A percentile compares a stretch with the other conserved stretches of the same genome.
These are phyloP conservation scores for Microplitis mediator DNA, from an alignment of 1,140 invertebrate genomes.

Conservation along the genomic window DNA sequence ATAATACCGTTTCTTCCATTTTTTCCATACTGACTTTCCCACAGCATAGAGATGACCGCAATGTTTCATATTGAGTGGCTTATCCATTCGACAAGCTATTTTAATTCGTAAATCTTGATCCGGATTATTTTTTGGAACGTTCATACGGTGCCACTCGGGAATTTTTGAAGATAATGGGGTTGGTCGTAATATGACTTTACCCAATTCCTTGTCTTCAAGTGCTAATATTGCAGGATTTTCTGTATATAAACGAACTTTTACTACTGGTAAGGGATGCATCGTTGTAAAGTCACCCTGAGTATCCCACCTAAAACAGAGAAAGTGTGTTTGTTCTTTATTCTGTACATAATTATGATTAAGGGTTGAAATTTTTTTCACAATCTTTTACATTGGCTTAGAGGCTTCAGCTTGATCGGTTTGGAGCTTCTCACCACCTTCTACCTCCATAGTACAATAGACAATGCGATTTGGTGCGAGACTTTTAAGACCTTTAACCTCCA, in stretches of 20 bases:
- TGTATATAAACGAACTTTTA: conserved; percentile 97
- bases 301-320: conserved; percentile 76
- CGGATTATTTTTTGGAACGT: conserved; percentile 88
- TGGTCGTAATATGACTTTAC: conserved; percentile 89
- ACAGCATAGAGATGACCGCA: conserved; percentile 89
- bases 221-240: conserved; percentile 97
- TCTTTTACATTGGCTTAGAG: conserved; percentile 91
- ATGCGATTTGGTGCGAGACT: conserved; percentile 95
- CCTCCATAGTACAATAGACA: conserved; percentile 99
- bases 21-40: conserved; percentile 98
- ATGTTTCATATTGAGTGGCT: conserved; percentile 99
- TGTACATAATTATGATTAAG: not conserved
- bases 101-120: conserved; percentile 97
- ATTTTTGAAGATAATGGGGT: conserved; percentile 91
- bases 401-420: conserved; percentile 99
- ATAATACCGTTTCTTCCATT: conserved; percentile 99
- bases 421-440: conserved; percentile 96
- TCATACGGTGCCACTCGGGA: conserved; percentile 98
- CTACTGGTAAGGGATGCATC: conserved; percentile 92
- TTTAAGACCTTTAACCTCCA: conserved; percentile 98
- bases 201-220: conserved; percentile 98
- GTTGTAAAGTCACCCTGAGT: conserved; percentile 99
- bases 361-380: not conserved
- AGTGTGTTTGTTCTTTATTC: not conserved
- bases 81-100: conserved; percentile 97